Percentiles rank a stretch among this genome's conserved stretches.
Conservation (phyloP, 2,113 vertebrate species). For the Abramis brama region DNA sequence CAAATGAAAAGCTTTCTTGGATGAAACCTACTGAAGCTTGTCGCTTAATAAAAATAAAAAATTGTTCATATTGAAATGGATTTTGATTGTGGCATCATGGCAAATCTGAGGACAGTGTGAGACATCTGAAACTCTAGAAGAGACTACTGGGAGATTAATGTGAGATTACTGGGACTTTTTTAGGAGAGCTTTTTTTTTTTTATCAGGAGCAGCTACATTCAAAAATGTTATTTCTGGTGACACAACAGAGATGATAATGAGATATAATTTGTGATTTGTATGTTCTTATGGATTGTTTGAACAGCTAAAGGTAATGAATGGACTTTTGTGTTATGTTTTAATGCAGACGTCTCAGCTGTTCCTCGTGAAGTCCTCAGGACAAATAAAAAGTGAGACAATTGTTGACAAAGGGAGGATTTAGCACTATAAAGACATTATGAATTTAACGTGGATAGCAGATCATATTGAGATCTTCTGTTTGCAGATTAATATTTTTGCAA, state of each 20-base stretch:
- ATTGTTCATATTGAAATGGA: background rate
- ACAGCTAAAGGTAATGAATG: background rate
- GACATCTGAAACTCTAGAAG: too few species aligned
- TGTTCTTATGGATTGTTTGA: background rate
- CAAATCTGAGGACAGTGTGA: too few species aligned
- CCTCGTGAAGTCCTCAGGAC: background rate
- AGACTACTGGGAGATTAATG: too few species aligned
- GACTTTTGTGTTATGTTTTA: background rate
- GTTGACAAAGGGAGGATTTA: background rate
- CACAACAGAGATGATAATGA: background rate
- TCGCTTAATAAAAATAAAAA: background rate
- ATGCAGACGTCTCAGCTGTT: background rate
- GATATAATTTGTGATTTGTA: background rate
- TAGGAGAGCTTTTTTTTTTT: background rate
- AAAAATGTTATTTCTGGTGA: background rate
- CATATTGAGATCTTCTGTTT: background rate
- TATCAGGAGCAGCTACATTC: background rate
- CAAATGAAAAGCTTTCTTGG: constrained; percentile 9
- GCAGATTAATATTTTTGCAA: background rate
- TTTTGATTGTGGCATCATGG: background rate
- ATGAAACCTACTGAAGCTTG: background rate
- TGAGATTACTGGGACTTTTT: background rate
- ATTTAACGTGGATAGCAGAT: background rate
- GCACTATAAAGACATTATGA: background rate
- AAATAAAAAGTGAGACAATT: background rate